Conservation (phyloP, 2,888 invertebrate species). For the Sepioteuthis lessoniana region DNA sequence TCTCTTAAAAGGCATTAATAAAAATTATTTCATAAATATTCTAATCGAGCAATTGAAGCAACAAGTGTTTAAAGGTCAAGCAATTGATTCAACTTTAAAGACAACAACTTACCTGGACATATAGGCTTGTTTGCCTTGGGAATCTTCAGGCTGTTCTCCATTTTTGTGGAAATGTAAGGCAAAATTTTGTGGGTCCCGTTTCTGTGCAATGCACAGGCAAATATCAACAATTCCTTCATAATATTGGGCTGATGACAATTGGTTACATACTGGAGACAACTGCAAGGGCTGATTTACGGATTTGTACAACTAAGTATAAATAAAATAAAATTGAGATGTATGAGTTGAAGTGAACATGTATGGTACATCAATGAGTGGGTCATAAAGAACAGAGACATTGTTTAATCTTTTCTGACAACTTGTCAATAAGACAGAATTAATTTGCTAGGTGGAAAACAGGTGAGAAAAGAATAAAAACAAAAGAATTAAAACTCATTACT, state of each 20-base stretch:
- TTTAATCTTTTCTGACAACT: background rate
- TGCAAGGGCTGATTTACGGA: conserved; percentile 91
- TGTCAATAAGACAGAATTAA: no score
- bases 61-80: background rate
- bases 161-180: conserved; percentile 91
- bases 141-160: conserved; percentile 87
- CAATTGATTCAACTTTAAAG: no score
- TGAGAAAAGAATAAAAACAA: no score
- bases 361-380: background rate
- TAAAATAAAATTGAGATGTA: background rate
- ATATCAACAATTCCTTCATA: conserved; percentile 92
- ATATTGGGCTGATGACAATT: conserved; percentile 84
- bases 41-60: no score
- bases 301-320: conserved; percentile 81
- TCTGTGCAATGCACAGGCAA: conserved; percentile 87
- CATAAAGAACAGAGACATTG: background rate
- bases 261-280: conserved; percentile 87
- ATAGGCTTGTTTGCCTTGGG: conserved; percentile 86
- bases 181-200: conserved; percentile 89
- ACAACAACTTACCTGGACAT: conserved; percentile 62
- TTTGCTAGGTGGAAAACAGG: no score
- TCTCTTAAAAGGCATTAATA: no score
- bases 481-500: no score
- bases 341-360: background rate
- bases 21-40: no score